Percentiles rank a stretch among this genome's conserved stretches.
Evolutionary conservation across 2,797 vertebrate species (phyloP).

Genomic region (Huso huso): DNA sequence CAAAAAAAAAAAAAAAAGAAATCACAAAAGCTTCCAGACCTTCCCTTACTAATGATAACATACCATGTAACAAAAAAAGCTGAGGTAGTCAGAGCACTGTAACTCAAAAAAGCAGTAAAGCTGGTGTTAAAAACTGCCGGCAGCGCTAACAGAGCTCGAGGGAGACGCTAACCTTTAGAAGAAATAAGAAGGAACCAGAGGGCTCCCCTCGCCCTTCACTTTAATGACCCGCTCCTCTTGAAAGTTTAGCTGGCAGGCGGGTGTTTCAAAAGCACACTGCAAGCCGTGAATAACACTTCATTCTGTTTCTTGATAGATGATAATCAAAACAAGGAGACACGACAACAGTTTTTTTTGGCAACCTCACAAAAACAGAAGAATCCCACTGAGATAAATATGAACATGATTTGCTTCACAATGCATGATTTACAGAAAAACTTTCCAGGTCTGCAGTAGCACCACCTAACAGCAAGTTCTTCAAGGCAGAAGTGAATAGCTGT

Average conservation of each 20-base stretch:
- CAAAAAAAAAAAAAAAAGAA: too few relatives aligned
- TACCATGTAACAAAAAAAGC: neutral
- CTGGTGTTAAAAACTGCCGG: neutral
- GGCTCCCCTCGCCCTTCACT: conserved; percentile 6
- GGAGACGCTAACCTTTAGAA: conserved; percentile 5
- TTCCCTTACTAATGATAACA: too few relatives aligned
- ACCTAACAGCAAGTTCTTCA: too few relatives aligned
- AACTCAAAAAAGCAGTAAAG: conserved; percentile 1
- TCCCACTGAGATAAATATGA: neutral
- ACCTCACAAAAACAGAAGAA: neutral
- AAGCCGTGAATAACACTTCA: conserved; percentile 1
- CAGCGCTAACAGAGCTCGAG: conserved; percentile 3
- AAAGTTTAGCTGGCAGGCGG: neutral
- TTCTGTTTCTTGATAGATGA: neutral
- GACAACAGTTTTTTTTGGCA: neutral
- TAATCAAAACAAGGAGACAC: neutral
- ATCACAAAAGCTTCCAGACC: too few relatives aligned
- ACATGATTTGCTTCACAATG: too few relatives aligned
- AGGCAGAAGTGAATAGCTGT: too few relatives aligned
- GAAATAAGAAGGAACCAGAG: neutral
- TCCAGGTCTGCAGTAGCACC: too few relatives aligned
- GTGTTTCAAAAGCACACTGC: conserved; percentile 2
- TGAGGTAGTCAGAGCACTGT: neutral
- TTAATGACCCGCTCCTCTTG: conserved; percentile 6
- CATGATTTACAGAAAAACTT: too few relatives aligned